Evolutionary conservation across 2,797 vertebrate genomes (phyloP).

Genomic region (Hozukius guyotensis): DNA sequence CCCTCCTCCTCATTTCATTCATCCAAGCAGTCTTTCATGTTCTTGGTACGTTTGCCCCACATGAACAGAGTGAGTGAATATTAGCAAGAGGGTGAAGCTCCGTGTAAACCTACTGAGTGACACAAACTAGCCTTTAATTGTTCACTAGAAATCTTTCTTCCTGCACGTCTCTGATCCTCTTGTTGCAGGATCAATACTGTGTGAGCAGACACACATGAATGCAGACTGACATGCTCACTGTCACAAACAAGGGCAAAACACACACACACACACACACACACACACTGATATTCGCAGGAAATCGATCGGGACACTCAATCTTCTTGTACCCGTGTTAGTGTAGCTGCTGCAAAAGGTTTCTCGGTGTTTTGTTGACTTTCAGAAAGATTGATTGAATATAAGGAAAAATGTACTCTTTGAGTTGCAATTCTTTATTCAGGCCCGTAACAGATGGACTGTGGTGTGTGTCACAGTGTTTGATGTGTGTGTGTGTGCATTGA

Average conservation of each 20-base stretch:
- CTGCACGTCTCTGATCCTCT: constrained; percentile 43
- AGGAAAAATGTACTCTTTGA: not conserved
- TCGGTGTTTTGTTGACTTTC: constrained; percentile 24
- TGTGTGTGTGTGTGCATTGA: constrained; percentile 18
- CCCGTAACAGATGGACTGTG: not conserved
- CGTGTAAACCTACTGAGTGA: constrained; percentile 19
- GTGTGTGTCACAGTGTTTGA: not conserved
- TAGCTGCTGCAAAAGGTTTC: not conserved
- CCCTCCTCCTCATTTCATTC: constrained; percentile 23
- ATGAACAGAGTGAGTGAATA: constrained; percentile 52
- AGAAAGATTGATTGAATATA: constrained; percentile 15
- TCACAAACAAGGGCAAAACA: constrained; percentile 24
- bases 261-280: not conserved
- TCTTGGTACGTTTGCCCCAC: constrained; percentile 21
- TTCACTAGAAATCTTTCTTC: constrained; percentile 41
- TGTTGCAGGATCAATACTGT: constrained; percentile 58
- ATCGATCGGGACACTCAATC: constrained; percentile 27
- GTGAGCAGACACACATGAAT: constrained; percentile 8
- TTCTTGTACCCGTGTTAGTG: not conserved
- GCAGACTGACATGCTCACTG: not conserved
- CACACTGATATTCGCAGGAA: not conserved
- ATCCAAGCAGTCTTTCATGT: constrained; percentile 45
- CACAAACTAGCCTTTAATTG: constrained; percentile 45
- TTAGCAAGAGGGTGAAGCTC: constrained; percentile 29
- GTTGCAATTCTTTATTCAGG: constrained; percentile 13